Evolutionary conservation across 2,888 invertebrate genomes (phyloP).

Genomic region (Limnephilus lunatus): DNA sequence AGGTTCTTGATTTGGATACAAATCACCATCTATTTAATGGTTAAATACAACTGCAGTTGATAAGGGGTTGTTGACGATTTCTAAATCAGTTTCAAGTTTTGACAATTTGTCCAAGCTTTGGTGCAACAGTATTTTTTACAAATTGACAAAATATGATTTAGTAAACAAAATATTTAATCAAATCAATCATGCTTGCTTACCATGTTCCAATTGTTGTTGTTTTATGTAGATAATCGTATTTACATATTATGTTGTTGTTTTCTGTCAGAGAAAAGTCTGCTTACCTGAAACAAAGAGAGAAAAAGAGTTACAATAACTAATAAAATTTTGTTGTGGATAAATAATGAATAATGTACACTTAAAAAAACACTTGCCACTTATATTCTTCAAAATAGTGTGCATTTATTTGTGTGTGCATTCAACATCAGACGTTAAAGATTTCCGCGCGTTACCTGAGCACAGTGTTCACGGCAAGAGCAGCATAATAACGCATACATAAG

Average conservation of each 20-base stretch:
- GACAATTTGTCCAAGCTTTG: no score
- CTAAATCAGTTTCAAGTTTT: no score
- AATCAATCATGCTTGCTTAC: no score
- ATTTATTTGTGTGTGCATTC: neutral
- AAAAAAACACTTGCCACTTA: neutral
- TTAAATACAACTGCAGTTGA: no score
- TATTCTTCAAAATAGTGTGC: neutral
- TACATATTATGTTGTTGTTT: neutral
- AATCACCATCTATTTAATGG: no score
- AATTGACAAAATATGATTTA: no score
- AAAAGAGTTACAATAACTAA: neutral
- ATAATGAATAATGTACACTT: neutral
- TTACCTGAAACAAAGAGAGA: neutral
- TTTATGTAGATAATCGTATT: neutral
- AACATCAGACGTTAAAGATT: constrained; percentile 16
- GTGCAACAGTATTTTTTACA: no score
- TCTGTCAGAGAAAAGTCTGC: neutral
- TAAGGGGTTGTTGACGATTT: no score
- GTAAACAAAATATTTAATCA: no score
- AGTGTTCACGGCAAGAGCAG: neutral
- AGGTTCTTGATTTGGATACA: no score
- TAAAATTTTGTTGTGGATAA: neutral
- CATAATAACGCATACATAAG: neutral
- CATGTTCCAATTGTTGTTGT: neutral
- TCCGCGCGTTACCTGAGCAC: neutral